phyloP scores from a whole-genome alignment of 2,888 invertebrate species.

The Teleiodes luculella region DNA sequence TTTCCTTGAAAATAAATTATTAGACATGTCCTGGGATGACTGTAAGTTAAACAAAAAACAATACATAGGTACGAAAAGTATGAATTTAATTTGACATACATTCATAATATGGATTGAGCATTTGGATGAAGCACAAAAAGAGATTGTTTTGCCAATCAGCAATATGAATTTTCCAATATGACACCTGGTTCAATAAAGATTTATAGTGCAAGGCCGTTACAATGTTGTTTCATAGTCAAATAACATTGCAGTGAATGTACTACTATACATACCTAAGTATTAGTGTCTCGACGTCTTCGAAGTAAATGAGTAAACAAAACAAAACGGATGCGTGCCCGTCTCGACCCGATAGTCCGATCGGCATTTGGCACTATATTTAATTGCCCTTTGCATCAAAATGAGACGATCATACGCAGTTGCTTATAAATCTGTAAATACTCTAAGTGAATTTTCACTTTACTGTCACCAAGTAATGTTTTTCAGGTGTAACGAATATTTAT shows the following conservation, averaged over 20 bases:
- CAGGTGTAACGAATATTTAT: too few species aligned
- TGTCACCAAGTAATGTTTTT: too few species aligned
- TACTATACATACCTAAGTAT: background rate
- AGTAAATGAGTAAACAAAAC: conserved; percentile 6
- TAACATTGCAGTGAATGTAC: background rate
- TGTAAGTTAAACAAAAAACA: too few species aligned
- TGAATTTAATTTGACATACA: too few species aligned
- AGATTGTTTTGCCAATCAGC: background rate
- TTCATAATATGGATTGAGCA: too few species aligned
- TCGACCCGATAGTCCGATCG: conserved; percentile 9
- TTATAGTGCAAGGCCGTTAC: background rate
- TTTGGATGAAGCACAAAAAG: background rate
- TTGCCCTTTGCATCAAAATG: conserved; percentile 10
- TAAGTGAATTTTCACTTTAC: too few species aligned
- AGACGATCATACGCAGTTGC: background rate
- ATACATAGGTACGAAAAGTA: too few species aligned
- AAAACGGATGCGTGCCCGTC: background rate
- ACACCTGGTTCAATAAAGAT: background rate
- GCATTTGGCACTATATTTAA: conserved; percentile 11
- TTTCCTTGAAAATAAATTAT: too few species aligned
- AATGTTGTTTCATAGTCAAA: background rate
- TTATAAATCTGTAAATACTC: background rate
- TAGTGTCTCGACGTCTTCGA: background rate
- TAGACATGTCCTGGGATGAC: too few species aligned
- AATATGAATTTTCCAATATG: background rate